phyloP scores from a whole-genome alignment of 2,113 vertebrate genomes.

The Syngnathoides biaculeatus region DNA sequence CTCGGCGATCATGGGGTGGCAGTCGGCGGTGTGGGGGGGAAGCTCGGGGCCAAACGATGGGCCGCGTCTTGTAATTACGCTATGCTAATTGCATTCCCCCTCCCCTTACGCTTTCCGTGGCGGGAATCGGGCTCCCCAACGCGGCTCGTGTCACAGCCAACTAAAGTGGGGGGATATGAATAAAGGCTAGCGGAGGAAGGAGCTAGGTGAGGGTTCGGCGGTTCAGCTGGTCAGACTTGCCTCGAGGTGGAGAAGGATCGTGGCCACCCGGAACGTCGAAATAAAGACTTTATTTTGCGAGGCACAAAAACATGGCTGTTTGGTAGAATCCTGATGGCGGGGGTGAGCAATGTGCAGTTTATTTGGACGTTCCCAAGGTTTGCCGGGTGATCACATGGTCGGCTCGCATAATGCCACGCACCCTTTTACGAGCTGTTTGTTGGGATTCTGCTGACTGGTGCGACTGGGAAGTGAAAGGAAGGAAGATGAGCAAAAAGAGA shows the following conservation, averaged over 20 bases:
- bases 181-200: slow-evolving; percentile 12
- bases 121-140: slow-evolving; percentile 29
- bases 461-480: neutral
- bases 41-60: slow-evolving; percentile 68
- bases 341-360: slow-evolving; percentile 9
- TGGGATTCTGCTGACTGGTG: neutral
- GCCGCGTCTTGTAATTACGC: slow-evolving; percentile 69
- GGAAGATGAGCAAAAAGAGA: neutral
- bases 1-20: slow-evolving; percentile 61
- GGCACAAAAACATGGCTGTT: neutral
- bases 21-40: slow-evolving; percentile 50
- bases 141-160: slow-evolving; percentile 22
- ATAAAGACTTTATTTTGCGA: slow-evolving; percentile 53
- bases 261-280: slow-evolving; percentile 58
- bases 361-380: slow-evolving; percentile 57
- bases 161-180: slow-evolving; percentile 31
- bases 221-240: slow-evolving; percentile 23
- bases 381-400: slow-evolving; percentile 31
- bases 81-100: slow-evolving; percentile 56
- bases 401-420: slow-evolving; percentile 17
- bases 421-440: neutral
- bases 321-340: neutral
- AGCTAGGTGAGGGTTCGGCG: too few relatives aligned
- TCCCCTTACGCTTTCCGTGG: slow-evolving; percentile 8
- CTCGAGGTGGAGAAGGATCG: neutral